Evolutionary conservation across 35 echinoderm and acorn worm species (phyloP).

Genomic region (Patiria miniata): DNA sequence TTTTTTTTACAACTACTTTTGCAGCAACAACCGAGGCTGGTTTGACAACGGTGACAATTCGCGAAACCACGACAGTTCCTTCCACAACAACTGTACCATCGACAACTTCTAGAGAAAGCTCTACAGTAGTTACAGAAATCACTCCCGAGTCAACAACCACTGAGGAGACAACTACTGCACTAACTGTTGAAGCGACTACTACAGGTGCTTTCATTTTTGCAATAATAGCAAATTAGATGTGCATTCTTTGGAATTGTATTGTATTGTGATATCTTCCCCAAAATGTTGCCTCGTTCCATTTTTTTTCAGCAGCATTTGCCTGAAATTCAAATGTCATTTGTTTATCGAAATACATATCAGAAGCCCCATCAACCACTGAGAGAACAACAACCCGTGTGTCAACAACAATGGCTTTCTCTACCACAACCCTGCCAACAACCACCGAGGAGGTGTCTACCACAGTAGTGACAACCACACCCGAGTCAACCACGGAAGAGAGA

Average conservation of each 20-base stretch:
- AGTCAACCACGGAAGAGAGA: not conserved
- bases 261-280: no score
- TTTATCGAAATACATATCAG: no score
- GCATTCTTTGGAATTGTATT: no score
- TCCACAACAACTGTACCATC: not conserved
- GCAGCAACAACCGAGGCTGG: no score
- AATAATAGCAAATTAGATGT: no score
- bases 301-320: no score
- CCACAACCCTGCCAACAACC: not conserved
- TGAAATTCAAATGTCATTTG: no score
- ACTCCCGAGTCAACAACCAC: not conserved
- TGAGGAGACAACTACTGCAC: slow-evolving; percentile 4
- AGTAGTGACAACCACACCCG: not conserved
- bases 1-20: no score
- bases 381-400: slow-evolving; percentile 3
- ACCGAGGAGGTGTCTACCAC: not conserved
- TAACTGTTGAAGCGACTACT: not conserved
- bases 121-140: not conserved
- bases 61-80: no score
- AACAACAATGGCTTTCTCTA: not conserved
- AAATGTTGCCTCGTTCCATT: no score
- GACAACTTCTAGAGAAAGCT: not conserved
- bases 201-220: not conserved
- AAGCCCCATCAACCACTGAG: not conserved
- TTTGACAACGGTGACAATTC: no score